phyloP scores from a whole-genome alignment of 2,797 vertebrate genomes.

The Nannoperca australis region DNA sequence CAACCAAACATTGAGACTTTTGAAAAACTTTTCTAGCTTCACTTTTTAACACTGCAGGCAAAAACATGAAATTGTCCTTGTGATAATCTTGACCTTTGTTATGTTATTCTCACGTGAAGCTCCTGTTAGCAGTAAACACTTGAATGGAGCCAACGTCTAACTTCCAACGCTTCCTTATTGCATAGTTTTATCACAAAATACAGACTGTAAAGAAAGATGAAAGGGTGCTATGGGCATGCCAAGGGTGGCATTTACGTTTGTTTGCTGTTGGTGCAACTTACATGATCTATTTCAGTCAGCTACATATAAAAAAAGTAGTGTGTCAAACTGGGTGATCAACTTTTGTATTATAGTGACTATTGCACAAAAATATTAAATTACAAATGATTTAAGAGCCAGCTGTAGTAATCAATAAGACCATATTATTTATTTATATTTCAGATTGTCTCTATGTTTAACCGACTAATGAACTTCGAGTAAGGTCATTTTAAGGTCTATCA shows the following conservation, averaged over 20 bases:
- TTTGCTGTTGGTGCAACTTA: slow-evolving; percentile 1
- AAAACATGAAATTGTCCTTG: background rate
- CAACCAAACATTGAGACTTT: background rate
- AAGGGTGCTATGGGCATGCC: background rate
- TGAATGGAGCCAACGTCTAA: background rate
- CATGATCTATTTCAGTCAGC: background rate
- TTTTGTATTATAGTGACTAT: background rate
- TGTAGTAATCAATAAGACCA: background rate
- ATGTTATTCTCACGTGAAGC: background rate
- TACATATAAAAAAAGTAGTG: background rate
- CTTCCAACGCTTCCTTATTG: background rate
- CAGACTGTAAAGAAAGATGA: background rate
- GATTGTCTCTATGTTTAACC: background rate
- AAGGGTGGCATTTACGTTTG: background rate
- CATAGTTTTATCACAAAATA: background rate
- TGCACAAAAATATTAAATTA: background rate
- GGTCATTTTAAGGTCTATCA: background rate
- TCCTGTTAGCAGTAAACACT: background rate
- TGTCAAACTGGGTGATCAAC: too few relatives aligned
- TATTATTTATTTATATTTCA: background rate
- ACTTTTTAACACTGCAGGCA: background rate
- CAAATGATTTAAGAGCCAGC: background rate
- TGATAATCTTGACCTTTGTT: background rate
- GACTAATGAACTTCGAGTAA: background rate
- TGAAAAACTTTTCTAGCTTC: background rate